phyloP scores from a whole-genome alignment of 2,113 vertebrate species.

The Melanerpes formicivorus region DNA sequence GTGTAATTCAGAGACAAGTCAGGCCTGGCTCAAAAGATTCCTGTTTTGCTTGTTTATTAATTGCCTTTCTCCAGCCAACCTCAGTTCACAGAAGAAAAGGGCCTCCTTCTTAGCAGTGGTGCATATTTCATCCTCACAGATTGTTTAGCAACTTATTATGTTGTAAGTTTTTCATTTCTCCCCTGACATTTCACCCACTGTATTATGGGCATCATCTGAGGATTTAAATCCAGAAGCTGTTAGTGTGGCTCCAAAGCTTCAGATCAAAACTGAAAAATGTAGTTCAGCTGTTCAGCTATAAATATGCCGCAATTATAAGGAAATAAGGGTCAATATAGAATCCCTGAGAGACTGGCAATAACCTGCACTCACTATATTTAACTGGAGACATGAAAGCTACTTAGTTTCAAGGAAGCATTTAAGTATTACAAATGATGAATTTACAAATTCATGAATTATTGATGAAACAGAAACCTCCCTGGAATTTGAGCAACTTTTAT shows the following conservation, averaged over 20 bases:
- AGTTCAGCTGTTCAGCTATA: constrained; percentile 59
- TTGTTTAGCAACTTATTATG: constrained; percentile 24
- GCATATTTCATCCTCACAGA: background rate
- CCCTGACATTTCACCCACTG: background rate
- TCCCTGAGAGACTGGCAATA: constrained; percentile 40
- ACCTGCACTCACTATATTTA: constrained; percentile 54
- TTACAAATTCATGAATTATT: constrained; percentile 65
- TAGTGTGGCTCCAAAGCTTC: constrained; percentile 27
- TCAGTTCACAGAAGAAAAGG: constrained; percentile 4
- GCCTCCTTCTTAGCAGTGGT: background rate
- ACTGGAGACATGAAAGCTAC: constrained; percentile 47
- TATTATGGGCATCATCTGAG: background rate
- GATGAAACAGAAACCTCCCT: constrained; percentile 47
- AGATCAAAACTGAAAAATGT: constrained; percentile 25
- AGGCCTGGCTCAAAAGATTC: background rate
- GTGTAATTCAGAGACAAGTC: background rate
- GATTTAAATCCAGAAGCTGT: constrained; percentile 19
- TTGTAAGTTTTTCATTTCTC: background rate
- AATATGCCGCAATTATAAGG: constrained; percentile 55
- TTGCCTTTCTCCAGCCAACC: background rate
- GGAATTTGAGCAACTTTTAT: constrained; percentile 51
- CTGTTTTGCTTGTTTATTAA: background rate
- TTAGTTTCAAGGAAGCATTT: constrained; percentile 64
- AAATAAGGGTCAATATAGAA: constrained; percentile 61
- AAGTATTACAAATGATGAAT: constrained; percentile 69